phyloP scores from a whole-genome alignment of 1,140 invertebrate genomes.

The Triops longicaudatus region DNA sequence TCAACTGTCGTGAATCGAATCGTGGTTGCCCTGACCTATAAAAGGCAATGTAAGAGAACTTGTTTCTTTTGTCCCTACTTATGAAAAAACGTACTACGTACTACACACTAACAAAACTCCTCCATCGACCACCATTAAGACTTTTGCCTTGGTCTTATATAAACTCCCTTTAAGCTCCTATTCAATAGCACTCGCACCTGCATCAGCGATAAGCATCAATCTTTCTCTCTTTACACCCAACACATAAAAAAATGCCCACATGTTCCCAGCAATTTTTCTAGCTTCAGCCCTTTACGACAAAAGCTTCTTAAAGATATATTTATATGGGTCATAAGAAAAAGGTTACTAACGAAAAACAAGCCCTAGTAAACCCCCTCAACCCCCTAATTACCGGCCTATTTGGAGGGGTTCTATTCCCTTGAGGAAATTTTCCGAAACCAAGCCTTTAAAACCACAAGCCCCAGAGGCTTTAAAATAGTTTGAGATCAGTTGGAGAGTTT shows the following conservation, averaged over 20 bases:
- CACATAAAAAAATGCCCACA: background rate
- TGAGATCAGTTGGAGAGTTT: too few species aligned
- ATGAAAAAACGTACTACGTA: background rate
- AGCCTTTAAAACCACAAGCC: too few species aligned
- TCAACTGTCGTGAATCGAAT: slow-evolving; percentile 10
- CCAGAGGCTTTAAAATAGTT: too few species aligned
- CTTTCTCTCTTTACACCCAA: background rate
- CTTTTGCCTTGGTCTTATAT: background rate
- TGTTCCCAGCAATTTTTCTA: background rate
- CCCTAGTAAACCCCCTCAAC: background rate
- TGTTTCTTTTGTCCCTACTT: background rate
- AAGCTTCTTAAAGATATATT: background rate
- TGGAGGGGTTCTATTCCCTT: too few species aligned
- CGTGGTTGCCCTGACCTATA: slow-evolving; percentile 10
- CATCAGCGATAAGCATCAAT: background rate
- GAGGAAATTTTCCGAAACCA: too few species aligned
- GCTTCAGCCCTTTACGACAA: background rate
- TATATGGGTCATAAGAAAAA: slow-evolving; percentile 8
- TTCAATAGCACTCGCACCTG: slow-evolving; percentile 5
- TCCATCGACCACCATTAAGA: background rate
- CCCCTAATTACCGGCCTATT: background rate
- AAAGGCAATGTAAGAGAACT: background rate
- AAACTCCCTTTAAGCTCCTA: background rate
- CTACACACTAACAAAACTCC: background rate
- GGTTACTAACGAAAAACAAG: background rate